phyloP scores from a whole-genome alignment of 2,888 invertebrate genomes.

The Harpagoxenus sublaevis region DNA sequence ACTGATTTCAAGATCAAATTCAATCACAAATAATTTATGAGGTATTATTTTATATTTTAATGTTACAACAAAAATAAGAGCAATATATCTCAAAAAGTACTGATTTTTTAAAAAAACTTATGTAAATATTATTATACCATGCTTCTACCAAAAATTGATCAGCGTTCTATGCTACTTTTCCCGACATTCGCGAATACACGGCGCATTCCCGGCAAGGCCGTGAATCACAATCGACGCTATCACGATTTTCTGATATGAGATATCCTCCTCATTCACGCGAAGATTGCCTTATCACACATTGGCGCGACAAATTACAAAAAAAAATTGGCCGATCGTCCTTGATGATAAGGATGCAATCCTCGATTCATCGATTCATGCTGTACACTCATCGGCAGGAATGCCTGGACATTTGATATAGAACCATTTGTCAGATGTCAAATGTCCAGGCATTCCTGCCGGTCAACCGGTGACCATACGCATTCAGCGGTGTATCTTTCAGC shows the following conservation, averaged over 20 bases:
- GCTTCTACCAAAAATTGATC: background rate
- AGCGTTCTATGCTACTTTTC: background rate
- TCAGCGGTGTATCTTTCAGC: background rate
- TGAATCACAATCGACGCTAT: slow-evolving; percentile 59
- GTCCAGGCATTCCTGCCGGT: no score
- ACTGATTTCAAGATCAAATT: no score
- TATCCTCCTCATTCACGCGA: slow-evolving; percentile 49
- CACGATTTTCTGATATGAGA: slow-evolving; percentile 56
- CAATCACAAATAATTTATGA: no score
- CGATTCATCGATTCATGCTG: background rate
- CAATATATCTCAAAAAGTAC: background rate
- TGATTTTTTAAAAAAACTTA: background rate
- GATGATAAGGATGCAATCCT: slow-evolving; percentile 47
- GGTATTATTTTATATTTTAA: background rate
- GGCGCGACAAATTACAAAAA: slow-evolving; percentile 55
- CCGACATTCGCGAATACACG: background rate
- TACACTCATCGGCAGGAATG: no score
- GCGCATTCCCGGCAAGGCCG: slow-evolving; percentile 35
- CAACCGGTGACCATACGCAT: background rate
- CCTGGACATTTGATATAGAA: no score
- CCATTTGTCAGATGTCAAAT: no score
- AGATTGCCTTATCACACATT: slow-evolving; percentile 57
- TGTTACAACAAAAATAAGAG: background rate
- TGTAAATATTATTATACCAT: background rate
- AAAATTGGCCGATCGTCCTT: slow-evolving; percentile 34